Conservation (phyloP, 2,113 vertebrate genomes). For the Ptilorrhoa leucosticta region DNA sequence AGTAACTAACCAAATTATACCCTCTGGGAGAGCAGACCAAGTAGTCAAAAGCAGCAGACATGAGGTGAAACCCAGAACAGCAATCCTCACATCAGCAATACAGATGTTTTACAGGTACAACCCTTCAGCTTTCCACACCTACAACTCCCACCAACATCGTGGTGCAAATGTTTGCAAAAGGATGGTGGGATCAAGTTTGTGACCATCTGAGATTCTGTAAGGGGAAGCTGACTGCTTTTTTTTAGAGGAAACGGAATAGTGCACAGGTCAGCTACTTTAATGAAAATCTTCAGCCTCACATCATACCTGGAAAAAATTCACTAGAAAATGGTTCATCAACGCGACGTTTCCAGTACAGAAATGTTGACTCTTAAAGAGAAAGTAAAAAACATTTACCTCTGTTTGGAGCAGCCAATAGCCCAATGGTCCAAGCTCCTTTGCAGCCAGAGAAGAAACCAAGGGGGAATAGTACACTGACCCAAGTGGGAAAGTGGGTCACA, state of each 20-base stretch:
- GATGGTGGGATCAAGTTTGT: background rate
- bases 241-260: background rate
- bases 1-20: background rate
- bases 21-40: background rate
- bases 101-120: background rate
- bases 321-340: background rate
- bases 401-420: background rate
- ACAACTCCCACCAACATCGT: background rate
- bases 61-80: background rate
- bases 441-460: background rate
- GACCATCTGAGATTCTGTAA: background rate
- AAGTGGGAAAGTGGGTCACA: background rate
- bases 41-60: background rate
- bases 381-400: background rate
- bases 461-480: background rate
- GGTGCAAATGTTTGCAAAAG: background rate
- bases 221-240: background rate
- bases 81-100: background rate
- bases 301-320: background rate
- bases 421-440: background rate
- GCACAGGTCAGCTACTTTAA: background rate
- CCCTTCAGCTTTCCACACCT: background rate
- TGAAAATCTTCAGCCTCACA: background rate
- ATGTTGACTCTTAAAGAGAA: background rate
- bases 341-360: background rate